Conservation (phyloP, 2,888 invertebrate species). For the Thysanoteuthis rhombus region DNA sequence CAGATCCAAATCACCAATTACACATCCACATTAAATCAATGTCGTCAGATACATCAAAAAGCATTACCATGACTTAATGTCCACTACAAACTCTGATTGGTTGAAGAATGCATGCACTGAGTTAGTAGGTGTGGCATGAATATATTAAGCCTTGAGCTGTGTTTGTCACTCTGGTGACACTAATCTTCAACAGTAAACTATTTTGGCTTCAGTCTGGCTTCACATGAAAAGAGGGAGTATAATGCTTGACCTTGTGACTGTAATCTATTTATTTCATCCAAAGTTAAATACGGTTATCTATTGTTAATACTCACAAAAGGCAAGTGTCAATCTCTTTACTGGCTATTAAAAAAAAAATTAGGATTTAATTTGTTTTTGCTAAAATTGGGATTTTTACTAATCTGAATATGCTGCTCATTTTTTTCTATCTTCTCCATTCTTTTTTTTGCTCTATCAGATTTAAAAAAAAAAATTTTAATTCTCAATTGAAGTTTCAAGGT, state of each 20-base stretch:
- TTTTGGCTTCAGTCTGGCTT: constrained; percentile 12
- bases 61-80: too few species aligned
- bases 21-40: too few species aligned
- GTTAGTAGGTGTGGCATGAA: background rate
- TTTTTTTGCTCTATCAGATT: background rate
- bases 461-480: too few species aligned
- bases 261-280: background rate
- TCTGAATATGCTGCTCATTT: background rate
- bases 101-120: background rate
- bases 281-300: background rate
- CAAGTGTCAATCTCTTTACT: background rate
- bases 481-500: background rate
- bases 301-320: background rate
- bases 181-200: background rate
- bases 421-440: background rate
- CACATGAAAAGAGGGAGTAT: background rate
- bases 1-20: too few species aligned
- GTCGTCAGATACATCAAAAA: too few species aligned
- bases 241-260: background rate
- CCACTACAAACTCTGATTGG: too few species aligned
- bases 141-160: background rate
- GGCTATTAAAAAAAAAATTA: background rate
- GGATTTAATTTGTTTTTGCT: background rate
- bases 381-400: background rate
- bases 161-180: background rate